A percentile compares a stretch with the other conserved stretches of the same genome.
These are phyloP conservation scores for Drosophila tristis DNA, from an alignment of 1,140 invertebrate genomes.

Conservation along the genomic window DNA sequence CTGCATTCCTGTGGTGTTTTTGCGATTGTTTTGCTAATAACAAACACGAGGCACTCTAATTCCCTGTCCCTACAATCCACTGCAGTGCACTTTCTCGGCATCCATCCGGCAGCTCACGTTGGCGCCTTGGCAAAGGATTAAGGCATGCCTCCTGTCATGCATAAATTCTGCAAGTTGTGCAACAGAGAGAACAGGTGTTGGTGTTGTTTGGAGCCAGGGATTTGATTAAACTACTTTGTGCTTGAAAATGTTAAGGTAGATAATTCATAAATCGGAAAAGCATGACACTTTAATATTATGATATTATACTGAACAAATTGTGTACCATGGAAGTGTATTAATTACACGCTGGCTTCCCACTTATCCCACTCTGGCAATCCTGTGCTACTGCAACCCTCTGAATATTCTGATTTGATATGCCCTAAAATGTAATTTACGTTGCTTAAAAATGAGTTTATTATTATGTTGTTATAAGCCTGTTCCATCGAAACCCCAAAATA, in stretches of 20 bases:
- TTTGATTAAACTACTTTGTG: not conserved
- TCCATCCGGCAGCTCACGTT: conserved; percentile 59
- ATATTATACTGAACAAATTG: too few species aligned
- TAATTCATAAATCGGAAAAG: too few species aligned
- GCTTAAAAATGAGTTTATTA: too few species aligned
- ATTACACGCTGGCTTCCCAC: too few species aligned
- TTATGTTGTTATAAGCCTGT: not conserved
- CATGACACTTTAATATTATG: too few species aligned
- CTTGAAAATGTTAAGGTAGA: not conserved
- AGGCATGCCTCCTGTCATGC: conserved; percentile 67
- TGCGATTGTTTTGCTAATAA: conserved; percentile 48
- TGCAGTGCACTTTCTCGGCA: conserved; percentile 11
- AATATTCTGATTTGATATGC: too few species aligned
- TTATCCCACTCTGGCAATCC: too few species aligned
- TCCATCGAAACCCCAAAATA: not conserved
- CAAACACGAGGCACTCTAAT: conserved; percentile 37
- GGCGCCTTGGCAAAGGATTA: conserved; percentile 64
- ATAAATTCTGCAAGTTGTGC: conserved; percentile 75
- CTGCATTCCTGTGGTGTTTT: conserved; percentile 21
- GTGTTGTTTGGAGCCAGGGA: not conserved
- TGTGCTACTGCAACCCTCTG: too few species aligned
- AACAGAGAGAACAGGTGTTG: conserved; percentile 1
- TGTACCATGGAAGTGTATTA: too few species aligned
- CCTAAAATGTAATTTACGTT: too few species aligned
- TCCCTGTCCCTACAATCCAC: conserved; percentile 15